Evolutionary conservation across 1,140 invertebrate species (phyloP).

Genomic region (Melipona quadrifasciata): DNA sequence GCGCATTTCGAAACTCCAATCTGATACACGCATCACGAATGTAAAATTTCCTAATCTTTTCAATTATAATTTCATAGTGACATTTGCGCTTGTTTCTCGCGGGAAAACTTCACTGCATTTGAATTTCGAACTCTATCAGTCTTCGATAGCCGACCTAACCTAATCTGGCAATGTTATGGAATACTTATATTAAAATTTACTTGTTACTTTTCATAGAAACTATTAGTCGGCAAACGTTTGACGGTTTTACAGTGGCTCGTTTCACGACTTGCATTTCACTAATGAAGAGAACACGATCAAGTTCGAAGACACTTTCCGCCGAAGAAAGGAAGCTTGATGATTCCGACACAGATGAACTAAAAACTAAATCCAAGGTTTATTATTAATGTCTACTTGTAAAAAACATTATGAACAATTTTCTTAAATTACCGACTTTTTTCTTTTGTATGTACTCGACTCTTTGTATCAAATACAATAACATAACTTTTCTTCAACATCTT

Average conservation of each 20-base stretch:
- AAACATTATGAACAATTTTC: not conserved
- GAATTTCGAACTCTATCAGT: constrained; percentile 13
- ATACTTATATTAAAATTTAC: not conserved
- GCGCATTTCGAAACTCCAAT: not conserved
- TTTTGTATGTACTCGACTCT: not conserved
- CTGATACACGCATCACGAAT: not conserved
- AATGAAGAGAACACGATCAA: constrained; percentile 38
- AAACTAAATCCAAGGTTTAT: constrained; percentile 10
- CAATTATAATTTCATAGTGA: not conserved
- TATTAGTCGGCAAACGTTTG: not conserved
- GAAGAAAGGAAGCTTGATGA: not conserved
- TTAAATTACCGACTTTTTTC: not conserved
- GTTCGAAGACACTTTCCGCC: not conserved
- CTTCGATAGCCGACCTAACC: not conserved
- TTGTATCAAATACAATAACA: not conserved
- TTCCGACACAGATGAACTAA: not conserved
- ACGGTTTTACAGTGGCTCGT: not conserved
- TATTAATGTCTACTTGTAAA: not conserved
- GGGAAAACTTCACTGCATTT: constrained; percentile 12
- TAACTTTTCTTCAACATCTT: not conserved
- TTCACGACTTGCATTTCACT: not conserved
- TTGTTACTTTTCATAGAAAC: constrained; percentile 16
- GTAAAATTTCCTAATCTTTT: not conserved
- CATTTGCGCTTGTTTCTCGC: not conserved
- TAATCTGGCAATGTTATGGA: not conserved